Conservation (phyloP, 2,113 vertebrate species). For the Pedetes capensis region DNA sequence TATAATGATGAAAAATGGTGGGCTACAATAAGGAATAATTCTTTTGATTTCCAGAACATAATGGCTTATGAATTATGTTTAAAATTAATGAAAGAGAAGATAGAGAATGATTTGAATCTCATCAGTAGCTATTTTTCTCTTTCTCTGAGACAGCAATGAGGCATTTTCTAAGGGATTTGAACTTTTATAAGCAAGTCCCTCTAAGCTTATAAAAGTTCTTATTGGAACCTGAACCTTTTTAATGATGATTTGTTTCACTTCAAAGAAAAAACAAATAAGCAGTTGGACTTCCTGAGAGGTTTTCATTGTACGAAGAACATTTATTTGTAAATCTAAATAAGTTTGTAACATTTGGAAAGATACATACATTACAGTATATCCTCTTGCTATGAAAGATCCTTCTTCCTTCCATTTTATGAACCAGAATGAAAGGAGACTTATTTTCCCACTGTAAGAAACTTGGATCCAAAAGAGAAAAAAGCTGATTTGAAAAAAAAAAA, state of each 20-base stretch:
- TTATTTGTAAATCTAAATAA: conserved; percentile 52
- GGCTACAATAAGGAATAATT: conserved; percentile 85
- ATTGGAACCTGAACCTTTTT: conserved; percentile 76
- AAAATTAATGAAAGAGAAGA: conserved; percentile 86
- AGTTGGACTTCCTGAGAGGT: conserved; percentile 62
- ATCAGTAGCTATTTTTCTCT: conserved; percentile 85
- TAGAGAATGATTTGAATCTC: conserved; percentile 85
- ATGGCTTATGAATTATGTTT: conserved; percentile 85
- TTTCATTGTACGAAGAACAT: conserved; percentile 57
- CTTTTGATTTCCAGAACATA: conserved; percentile 84
- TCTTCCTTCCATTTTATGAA: conserved; percentile 18
- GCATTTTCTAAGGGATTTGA: conserved; percentile 79
- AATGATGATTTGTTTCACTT: conserved; percentile 71
- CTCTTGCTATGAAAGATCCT: conserved; percentile 29
- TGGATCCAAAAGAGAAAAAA: conserved; percentile 29
- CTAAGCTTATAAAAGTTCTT: conserved; percentile 77
- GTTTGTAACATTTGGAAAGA: conserved; percentile 44
- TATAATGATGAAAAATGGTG: conserved; percentile 83
- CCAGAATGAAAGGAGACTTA: neutral
- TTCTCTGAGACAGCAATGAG: conserved; percentile 78
- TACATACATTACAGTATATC: neutral
- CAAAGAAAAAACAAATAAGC: conserved; percentile 68
- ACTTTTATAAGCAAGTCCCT: conserved; percentile 77
- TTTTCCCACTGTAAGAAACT: conserved; percentile 7
- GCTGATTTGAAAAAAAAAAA: neutral